Evolutionary conservation across 37 sponge, comb jelly and placozoan species (phyloP).

Genomic region (Crambe crambe): DNA sequence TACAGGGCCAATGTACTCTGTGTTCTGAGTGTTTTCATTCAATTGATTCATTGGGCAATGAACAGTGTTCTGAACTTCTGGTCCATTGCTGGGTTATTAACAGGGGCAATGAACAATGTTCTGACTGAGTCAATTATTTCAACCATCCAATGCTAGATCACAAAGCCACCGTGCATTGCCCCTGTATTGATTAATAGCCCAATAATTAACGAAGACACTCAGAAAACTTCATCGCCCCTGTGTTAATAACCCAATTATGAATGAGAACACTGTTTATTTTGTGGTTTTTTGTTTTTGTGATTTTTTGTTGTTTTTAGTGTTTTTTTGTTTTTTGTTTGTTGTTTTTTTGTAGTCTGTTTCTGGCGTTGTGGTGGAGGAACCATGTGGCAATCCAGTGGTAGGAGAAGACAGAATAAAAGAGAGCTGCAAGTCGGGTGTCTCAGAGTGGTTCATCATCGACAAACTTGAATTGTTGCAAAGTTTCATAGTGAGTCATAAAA

Average conservation of each 20-base stretch:
- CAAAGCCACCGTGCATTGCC: too few relatives aligned
- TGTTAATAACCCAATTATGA: too few relatives aligned
- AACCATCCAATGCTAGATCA: too few relatives aligned
- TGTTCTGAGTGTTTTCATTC: too few relatives aligned
- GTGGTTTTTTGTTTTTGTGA: background rate
- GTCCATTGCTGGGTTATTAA: too few relatives aligned
- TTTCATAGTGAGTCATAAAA: slow-evolving; percentile 3
- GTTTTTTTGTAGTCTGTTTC: background rate
- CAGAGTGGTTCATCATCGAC: slow-evolving; percentile 8
- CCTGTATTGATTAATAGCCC: too few relatives aligned
- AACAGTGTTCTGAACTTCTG: background rate
- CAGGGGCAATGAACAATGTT: too few relatives aligned
- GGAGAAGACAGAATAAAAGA: background rate
- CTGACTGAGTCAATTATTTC: too few relatives aligned
- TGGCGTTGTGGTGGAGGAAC: background rate
- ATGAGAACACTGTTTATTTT: background rate
- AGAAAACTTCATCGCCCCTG: too few relatives aligned
- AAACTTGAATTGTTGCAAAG: background rate
- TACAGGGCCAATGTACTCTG: background rate
- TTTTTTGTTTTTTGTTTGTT: too few relatives aligned
- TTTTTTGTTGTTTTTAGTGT: background rate
- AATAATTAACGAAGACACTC: too few relatives aligned
- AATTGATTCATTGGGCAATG: too few relatives aligned
- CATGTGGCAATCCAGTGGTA: background rate
- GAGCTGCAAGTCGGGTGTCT: background rate